phyloP scores from a whole-genome alignment of 2,113 vertebrate species.

The Cyanoramphus novaezelandiae region DNA sequence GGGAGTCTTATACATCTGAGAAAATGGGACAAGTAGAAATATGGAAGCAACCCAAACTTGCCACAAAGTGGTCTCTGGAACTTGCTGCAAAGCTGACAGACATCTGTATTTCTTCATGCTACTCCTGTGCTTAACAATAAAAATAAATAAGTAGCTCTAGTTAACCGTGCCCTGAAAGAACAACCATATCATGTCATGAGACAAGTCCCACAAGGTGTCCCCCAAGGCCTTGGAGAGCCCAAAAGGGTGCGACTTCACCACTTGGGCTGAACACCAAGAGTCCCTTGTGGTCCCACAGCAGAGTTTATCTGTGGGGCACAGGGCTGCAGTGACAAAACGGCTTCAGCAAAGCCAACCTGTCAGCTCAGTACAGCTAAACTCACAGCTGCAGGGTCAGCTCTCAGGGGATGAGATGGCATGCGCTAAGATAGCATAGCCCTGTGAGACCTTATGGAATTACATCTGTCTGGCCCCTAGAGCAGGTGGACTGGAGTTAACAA shows the following conservation, averaged over 20 bases:
- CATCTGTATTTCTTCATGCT: not conserved
- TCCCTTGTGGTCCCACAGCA: not conserved
- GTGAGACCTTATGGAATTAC: not conserved
- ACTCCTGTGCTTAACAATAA: not conserved
- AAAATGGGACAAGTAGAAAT: not conserved
- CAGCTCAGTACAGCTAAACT: not conserved
- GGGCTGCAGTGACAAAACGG: fast-evolving
- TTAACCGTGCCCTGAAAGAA: not conserved
- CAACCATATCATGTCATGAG: not conserved
- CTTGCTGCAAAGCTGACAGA: not conserved
- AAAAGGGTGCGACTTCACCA: not conserved
- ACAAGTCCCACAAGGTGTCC: not conserved
- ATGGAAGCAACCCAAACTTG: not conserved
- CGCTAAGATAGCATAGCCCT: not conserved
- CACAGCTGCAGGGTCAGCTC: not conserved
- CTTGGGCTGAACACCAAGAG: not conserved
- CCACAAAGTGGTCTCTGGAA: not conserved
- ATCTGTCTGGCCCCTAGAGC: not conserved
- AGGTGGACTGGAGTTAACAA: not conserved
- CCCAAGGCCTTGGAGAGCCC: not conserved
- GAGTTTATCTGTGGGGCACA: fast-evolving
- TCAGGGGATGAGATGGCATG: not conserved
- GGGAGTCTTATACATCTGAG: not conserved
- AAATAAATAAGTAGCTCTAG: not conserved
- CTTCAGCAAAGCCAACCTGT: not conserved